Conservation (phyloP, 2,888 invertebrate species). For the Apamea sordens region DNA sequence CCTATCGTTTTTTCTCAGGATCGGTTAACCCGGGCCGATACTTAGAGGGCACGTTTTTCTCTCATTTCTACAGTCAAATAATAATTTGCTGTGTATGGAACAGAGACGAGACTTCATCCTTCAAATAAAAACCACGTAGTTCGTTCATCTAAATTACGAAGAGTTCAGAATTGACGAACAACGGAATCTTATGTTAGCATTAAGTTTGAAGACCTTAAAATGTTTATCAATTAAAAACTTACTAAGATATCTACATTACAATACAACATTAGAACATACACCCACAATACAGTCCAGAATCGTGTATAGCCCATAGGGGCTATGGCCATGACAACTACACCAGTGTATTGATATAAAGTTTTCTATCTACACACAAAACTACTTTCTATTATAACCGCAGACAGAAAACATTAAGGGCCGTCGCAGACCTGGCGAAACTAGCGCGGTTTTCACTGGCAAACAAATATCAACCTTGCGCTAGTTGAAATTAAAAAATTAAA, state of each 20-base stretch:
- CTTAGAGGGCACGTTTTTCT: not conserved
- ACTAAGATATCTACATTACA: slow-evolving; percentile 17
- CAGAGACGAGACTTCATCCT: not conserved
- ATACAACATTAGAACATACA: slow-evolving; percentile 20
- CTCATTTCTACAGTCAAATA: not conserved
- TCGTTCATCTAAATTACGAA: not conserved
- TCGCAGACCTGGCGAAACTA: not conserved
- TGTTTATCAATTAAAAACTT: not conserved
- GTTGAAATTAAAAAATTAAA: too few species aligned
- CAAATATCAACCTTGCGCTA: not conserved
- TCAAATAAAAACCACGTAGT: not conserved
- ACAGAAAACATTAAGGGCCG: not conserved
- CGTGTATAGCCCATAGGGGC: not conserved
- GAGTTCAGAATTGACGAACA: not conserved
- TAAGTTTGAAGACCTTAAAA: slow-evolving; percentile 3
- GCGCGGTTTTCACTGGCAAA: not conserved
- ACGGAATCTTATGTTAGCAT: not conserved
- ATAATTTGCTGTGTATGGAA: not conserved
- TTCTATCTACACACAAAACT: slow-evolving; percentile 32
- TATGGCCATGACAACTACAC: not conserved
- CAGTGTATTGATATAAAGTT: slow-evolving; percentile 1
- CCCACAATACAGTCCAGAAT: slow-evolving; percentile 1
- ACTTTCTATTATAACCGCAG: slow-evolving; percentile 22
- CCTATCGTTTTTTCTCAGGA: not conserved
- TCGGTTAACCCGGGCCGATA: too few species aligned